Evolutionary conservation across 2,113 vertebrate species (phyloP).

Genomic region (Aplodontia rufa): DNA sequence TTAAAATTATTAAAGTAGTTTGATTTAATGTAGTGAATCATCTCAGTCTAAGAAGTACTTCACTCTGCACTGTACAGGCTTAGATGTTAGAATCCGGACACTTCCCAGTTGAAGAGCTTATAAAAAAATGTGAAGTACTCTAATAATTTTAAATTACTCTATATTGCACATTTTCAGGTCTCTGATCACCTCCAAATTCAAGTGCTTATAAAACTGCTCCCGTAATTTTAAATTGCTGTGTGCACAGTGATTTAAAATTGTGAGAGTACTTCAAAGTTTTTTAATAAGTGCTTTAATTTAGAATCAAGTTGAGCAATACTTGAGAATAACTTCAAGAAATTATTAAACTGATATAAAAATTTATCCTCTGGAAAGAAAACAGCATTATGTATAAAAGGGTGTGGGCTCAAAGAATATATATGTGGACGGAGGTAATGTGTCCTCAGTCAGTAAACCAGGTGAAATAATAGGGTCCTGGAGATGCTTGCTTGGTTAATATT

Average conservation of each 20-base stretch:
- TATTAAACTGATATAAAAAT: slow-evolving; percentile 80
- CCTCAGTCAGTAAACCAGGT: background rate
- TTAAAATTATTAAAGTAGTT: slow-evolving; percentile 77
- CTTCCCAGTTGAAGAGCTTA: slow-evolving; percentile 83
- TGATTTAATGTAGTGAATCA: slow-evolving; percentile 79
- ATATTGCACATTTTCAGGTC: slow-evolving; percentile 84
- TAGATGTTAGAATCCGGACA: slow-evolving; percentile 78
- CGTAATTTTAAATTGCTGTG: slow-evolving; percentile 87
- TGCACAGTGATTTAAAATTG: slow-evolving; percentile 85
- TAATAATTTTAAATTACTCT: slow-evolving; percentile 88
- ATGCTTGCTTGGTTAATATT: slow-evolving; percentile 31
- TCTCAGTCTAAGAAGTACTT: slow-evolving; percentile 70
- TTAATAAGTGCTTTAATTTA: slow-evolving; percentile 87
- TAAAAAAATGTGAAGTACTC: slow-evolving; percentile 84
- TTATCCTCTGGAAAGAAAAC: slow-evolving; percentile 83
- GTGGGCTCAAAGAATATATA: background rate
- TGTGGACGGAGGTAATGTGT: background rate
- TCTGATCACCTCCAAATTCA: slow-evolving; percentile 88
- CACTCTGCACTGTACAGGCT: slow-evolving; percentile 69
- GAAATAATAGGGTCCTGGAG: background rate
- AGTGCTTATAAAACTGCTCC: slow-evolving; percentile 85
- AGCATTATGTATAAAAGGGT: slow-evolving; percentile 39
- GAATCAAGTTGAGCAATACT: slow-evolving; percentile 83
- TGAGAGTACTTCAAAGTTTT: slow-evolving; percentile 87
- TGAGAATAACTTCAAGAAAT: slow-evolving; percentile 82